phyloP scores from a whole-genome alignment of 2,888 invertebrate genomes.

The Drosophila colorata region DNA sequence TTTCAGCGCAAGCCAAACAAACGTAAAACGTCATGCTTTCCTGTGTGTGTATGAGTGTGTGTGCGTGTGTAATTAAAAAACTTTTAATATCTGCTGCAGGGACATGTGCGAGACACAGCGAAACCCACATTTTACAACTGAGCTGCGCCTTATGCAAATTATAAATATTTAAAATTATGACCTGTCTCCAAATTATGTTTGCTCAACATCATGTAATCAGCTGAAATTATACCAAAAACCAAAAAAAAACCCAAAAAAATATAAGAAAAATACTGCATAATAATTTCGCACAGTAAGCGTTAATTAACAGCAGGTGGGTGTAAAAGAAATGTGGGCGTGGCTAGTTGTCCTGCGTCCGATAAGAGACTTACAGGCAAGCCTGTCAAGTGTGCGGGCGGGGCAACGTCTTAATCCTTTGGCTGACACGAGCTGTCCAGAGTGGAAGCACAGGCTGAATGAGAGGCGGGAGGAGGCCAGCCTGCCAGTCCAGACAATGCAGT shows the following conservation, averaged over 20 bases:
- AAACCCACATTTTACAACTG: slow-evolving; percentile 47
- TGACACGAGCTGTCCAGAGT: slow-evolving; percentile 37
- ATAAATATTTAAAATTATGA: slow-evolving; percentile 66
- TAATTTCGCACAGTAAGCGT: slow-evolving; percentile 25
- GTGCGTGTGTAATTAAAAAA: slow-evolving; percentile 69
- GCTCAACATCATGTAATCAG: slow-evolving; percentile 58
- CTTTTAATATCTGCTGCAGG: slow-evolving; percentile 60
- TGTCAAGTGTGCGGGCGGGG: slow-evolving; percentile 27
- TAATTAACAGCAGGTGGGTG: slow-evolving; percentile 33
- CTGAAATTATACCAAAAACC: slow-evolving; percentile 31
- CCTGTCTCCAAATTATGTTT: slow-evolving; percentile 65
- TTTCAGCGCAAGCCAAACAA: slow-evolving; percentile 35
- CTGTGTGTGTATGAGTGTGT: background rate
- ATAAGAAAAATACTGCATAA: slow-evolving; percentile 13
- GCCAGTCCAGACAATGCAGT: slow-evolving; percentile 56
- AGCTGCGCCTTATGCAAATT: slow-evolving; percentile 70
- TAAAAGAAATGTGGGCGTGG: background rate
- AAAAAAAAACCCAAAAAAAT: background rate
- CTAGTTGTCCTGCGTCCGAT: slow-evolving; percentile 23
- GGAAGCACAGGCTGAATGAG: background rate
- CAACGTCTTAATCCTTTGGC: slow-evolving; percentile 69
- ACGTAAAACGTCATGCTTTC: slow-evolving; percentile 5
- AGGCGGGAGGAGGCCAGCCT: background rate
- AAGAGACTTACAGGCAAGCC: slow-evolving; percentile 27
- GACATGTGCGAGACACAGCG: slow-evolving; percentile 27